Evolutionary conservation across 2,797 vertebrate species (phyloP).

Genomic region (Salmo trutta): DNA sequence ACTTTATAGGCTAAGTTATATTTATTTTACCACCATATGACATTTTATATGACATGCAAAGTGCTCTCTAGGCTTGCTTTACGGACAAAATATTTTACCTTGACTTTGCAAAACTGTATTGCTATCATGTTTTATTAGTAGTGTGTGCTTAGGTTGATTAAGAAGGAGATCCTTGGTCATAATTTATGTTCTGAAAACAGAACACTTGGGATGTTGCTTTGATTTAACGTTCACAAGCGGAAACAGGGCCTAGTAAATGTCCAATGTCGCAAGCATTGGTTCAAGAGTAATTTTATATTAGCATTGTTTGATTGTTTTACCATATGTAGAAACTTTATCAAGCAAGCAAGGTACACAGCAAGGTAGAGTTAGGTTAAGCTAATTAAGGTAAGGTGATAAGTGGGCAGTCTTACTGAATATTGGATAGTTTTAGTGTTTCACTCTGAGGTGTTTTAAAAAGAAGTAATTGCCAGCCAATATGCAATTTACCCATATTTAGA

Average conservation of each 20-base stretch:
- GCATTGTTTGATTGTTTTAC: neutral
- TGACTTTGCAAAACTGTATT: conserved; percentile 69
- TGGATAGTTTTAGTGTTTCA: neutral
- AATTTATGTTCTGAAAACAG: conserved; percentile 66
- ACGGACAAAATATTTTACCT: conserved; percentile 69
- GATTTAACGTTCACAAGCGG: conserved; percentile 58
- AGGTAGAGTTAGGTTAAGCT: neutral
- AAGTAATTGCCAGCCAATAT: neutral
- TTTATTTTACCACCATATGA: conserved; percentile 64
- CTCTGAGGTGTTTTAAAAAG: neutral
- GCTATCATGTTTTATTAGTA: conserved; percentile 56
- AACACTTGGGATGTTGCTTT: conserved; percentile 41
- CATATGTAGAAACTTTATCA: neutral
- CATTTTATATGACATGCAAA: conserved; percentile 76
- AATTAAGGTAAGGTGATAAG: neutral
- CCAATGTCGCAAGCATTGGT: neutral
- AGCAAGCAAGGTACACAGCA: neutral
- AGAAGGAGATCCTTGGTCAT: conserved; percentile 61
- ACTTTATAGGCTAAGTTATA: conserved; percentile 63
- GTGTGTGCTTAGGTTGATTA: conserved; percentile 68
- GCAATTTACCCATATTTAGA: neutral
- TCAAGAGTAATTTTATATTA: neutral
- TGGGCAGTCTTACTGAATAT: neutral
- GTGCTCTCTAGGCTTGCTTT: conserved; percentile 62
- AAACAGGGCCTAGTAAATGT: conserved; percentile 1